These are phyloP conservation scores for Subacronicta megacephala DNA, from an alignment of 2,888 invertebrate species.

Conservation along the genomic window DNA sequence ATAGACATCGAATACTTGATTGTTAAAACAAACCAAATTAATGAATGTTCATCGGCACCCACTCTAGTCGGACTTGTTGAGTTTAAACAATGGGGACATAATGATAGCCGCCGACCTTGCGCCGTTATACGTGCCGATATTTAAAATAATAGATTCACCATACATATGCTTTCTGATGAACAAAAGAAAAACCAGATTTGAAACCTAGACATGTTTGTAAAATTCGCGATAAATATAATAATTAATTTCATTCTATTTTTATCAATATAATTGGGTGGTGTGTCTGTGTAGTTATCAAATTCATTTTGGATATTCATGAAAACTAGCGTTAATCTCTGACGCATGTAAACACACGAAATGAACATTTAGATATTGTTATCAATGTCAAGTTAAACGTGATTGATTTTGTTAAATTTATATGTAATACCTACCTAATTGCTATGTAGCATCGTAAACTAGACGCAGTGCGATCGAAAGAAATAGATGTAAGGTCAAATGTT, in stretches of 20 bases:
- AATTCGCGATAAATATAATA: background rate
- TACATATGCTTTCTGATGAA: background rate
- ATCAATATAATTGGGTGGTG: constrained; percentile 4
- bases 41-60: constrained; percentile 34
- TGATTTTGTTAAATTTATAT: constrained; percentile 22
- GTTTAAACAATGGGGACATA: constrained; percentile 62
- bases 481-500: constrained; percentile 46
- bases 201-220: no score
- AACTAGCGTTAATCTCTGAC: constrained; percentile 36
- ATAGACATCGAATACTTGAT: background rate
- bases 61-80: constrained; percentile 12
- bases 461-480: constrained; percentile 36
- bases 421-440: background rate
- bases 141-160: background rate
- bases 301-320: constrained; percentile 12
- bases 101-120: constrained; percentile 66
- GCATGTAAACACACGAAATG: constrained; percentile 26
- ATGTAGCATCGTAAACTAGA: constrained; percentile 7
- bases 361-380: constrained; percentile 44
- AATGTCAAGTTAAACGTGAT: constrained; percentile 41
- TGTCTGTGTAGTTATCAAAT: constrained; percentile 3
- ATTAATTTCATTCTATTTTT: background rate
- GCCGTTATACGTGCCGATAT: constrained; percentile 5
- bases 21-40: constrained; percentile 46
- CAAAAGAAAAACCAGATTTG: background rate